These are phyloP conservation scores for Eleutherodactylus coqui DNA, from an alignment of 2,797 vertebrate species.

Conservation along the genomic window DNA sequence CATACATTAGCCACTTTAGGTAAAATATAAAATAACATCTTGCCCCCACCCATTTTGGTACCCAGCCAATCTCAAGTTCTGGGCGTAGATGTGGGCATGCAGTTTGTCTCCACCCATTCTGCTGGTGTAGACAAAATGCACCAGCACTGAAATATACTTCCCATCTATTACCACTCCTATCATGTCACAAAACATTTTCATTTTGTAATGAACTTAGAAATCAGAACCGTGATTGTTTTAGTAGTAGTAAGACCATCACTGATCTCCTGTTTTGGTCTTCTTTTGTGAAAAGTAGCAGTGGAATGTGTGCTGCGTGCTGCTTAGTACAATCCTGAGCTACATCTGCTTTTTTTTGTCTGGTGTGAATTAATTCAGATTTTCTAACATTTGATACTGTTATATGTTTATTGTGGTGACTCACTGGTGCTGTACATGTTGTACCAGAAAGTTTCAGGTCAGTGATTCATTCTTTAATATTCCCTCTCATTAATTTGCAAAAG, in stretches of 20 bases:
- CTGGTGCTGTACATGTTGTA: neutral
- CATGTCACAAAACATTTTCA: too few species aligned
- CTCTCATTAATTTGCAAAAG: neutral
- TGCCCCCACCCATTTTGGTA: too few species aligned
- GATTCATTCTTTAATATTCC: slow-evolving; percentile 1
- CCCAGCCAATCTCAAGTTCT: too few species aligned
- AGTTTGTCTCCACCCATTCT: too few species aligned
- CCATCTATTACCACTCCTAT: too few species aligned
- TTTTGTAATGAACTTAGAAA: neutral
- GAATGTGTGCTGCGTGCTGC: neutral
- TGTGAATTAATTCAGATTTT: neutral
- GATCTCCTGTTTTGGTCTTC: neutral
- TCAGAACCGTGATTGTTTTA: neutral
- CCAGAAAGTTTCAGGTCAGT: slow-evolving; percentile 7
- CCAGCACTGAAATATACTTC: too few species aligned
- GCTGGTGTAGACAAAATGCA: too few species aligned
- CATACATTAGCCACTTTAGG: too few species aligned
- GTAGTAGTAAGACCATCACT: neutral
- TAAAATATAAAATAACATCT: too few species aligned
- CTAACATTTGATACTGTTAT: slow-evolving; percentile 5
- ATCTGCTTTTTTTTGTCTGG: neutral
- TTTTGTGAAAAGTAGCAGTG: neutral
- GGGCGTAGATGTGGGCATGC: too few species aligned
- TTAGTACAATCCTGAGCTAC: neutral
- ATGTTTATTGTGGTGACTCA: slow-evolving; percentile 2